phyloP scores from a whole-genome alignment of 1,140 invertebrate genomes.

The Phenacoccus solenopsis region DNA sequence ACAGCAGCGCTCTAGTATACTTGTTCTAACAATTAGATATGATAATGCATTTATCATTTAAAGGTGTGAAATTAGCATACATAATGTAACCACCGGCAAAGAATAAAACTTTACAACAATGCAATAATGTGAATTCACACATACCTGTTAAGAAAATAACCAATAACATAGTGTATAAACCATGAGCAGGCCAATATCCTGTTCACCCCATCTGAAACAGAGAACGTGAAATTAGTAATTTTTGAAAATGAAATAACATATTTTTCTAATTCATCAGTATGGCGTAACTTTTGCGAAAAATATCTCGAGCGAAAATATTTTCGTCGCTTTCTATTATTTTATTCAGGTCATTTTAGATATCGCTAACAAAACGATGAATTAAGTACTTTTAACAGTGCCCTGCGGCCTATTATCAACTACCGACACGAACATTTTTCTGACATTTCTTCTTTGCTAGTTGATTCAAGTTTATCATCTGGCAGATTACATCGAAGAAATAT shows the following conservation, averaged over 20 bases:
- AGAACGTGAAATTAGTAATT: not conserved
- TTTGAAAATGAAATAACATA: not conserved
- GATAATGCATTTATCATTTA: too few relatives aligned
- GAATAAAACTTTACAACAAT: too few relatives aligned
- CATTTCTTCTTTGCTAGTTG: not conserved
- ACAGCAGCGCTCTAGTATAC: too few relatives aligned
- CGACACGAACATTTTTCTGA: not conserved
- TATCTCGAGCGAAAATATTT: not conserved
- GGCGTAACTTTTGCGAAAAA: not conserved
- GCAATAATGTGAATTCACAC: not conserved
- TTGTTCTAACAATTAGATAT: too few relatives aligned
- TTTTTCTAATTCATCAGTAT: not conserved
- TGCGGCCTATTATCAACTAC: not conserved
- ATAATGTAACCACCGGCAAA: too few relatives aligned
- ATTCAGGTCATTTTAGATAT: not conserved
- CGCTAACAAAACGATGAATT: not conserved
- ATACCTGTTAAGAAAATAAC: slow-evolving; percentile 13
- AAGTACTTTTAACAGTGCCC: not conserved
- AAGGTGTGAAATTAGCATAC: too few relatives aligned
- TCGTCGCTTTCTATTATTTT: not conserved
- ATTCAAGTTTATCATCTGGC: not conserved
- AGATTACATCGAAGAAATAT: not conserved
- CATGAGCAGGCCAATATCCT: slow-evolving; percentile 10
- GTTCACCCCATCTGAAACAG: slow-evolving; percentile 6
- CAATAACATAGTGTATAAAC: slow-evolving; percentile 15